A percentile compares a stretch with the other conserved stretches of the same genome.
Evolutionary conservation across 2,113 vertebrate species (phyloP).

Genomic region (Channa maculata): DNA sequence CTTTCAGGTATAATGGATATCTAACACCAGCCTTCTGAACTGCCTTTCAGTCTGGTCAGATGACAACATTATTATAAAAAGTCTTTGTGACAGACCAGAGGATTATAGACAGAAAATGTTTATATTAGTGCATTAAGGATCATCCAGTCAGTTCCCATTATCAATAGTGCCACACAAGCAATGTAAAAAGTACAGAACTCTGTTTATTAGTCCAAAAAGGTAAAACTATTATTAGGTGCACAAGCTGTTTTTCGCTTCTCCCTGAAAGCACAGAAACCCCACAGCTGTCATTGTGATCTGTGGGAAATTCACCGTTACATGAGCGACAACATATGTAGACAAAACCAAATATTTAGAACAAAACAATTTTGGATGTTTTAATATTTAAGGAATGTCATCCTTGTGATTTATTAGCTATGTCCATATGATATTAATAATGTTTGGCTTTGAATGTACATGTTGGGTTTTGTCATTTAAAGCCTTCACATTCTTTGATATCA

Average conservation of each 20-base stretch:
- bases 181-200: not conserved
- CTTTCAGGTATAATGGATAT: constrained; percentile 70
- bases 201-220: not conserved
- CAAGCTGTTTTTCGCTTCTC: not conserved
- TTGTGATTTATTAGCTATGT: constrained; percentile 89
- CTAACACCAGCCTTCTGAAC: constrained; percentile 51
- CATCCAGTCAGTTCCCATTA: not conserved
- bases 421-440: constrained; percentile 92
- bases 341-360: constrained; percentile 68
- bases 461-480: constrained; percentile 91
- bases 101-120: constrained; percentile 2
- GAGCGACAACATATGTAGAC: constrained; percentile 67
- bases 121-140: constrained; percentile 34
- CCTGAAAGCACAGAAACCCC: not conserved
- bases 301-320: constrained; percentile 41
- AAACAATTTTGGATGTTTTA: constrained; percentile 43
- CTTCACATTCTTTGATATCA: constrained; percentile 92
- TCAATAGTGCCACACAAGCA: constrained; percentile 9
- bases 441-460: constrained; percentile 90
- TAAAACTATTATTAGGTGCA: not conserved
- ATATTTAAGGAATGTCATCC: constrained; percentile 84
- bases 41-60: constrained; percentile 43
- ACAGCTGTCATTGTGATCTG: constrained; percentile 20
- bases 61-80: constrained; percentile 60
- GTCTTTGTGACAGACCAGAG: constrained; percentile 27